Conservation (phyloP, 2,888 invertebrate genomes). For the Microctonus hyperodae region DNA sequence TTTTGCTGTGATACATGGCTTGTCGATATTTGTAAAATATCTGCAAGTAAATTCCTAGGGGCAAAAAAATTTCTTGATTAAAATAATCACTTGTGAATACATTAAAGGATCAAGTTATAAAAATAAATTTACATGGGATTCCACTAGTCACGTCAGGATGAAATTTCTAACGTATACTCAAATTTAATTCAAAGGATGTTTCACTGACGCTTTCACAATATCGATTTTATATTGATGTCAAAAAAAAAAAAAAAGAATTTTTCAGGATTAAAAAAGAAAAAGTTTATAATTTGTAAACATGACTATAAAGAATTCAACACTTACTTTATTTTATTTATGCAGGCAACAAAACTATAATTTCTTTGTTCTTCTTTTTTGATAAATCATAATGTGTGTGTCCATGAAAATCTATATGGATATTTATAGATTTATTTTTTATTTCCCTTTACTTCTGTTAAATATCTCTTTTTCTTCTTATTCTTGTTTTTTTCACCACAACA, state of each 20-base stretch:
- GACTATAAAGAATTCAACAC: not conserved
- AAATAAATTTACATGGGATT: conserved; percentile 14
- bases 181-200: conserved; percentile 12
- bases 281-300: not conserved
- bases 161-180: conserved; percentile 14
- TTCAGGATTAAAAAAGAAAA: not conserved
- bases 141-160: not conserved
- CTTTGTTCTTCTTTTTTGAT: not conserved
- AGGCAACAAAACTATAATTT: too few relatives aligned
- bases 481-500: not conserved
- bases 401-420: not conserved
- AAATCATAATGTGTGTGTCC: not conserved
- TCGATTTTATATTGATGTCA: not conserved
- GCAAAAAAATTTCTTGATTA: too few relatives aligned
- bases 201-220: conserved; percentile 18
- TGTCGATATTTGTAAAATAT: not conserved
- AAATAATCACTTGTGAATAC: not conserved
- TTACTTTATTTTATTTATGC: not conserved
- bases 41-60: too few relatives aligned
- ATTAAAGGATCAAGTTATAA: not conserved
- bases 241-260: too few relatives aligned
- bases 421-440: not conserved
- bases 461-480: not conserved
- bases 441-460: not conserved
- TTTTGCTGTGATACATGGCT: not conserved